A percentile compares a stretch with the other conserved stretches of the same genome.
phyloP scores from a whole-genome alignment of 2,797 vertebrate genomes.

The Geotria australis region DNA sequence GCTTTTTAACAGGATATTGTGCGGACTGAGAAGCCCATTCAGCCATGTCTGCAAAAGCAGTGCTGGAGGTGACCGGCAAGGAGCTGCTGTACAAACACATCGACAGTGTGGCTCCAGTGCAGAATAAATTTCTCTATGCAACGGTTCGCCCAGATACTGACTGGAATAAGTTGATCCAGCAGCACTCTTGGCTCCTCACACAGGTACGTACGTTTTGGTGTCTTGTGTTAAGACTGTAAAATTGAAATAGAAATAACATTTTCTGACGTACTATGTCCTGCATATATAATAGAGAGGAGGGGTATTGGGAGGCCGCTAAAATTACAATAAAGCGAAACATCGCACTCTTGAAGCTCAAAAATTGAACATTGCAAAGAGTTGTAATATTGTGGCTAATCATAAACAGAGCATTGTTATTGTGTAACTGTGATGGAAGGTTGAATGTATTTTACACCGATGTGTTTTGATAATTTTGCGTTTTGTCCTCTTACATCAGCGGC shows the following conservation, averaged over 20 bases:
- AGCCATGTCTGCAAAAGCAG: neutral
- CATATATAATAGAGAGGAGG: no score
- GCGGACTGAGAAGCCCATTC: no score
- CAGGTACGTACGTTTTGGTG: neutral
- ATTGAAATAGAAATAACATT: no score
- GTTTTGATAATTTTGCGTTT: neutral
- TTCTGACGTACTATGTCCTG: no score
- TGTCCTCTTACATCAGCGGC: constrained; percentile 12
- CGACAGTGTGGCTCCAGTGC: neutral
- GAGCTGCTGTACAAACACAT: neutral
- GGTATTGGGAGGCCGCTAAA: no score
- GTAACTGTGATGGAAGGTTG: neutral
- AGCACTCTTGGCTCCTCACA: neutral
- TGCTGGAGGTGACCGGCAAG: neutral
- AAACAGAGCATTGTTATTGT: no score
- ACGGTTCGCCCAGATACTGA: neutral
- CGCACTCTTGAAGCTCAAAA: no score
- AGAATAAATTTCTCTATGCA: neutral
- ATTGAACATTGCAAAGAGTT: no score
- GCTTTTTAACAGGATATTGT: no score
- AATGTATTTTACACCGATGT: neutral
- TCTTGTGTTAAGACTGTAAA: neutral
- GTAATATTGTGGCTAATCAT: no score
- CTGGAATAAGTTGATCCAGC: neutral
- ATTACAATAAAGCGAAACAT: no score